Conservation (phyloP, 1,140 invertebrate genomes). For the Cherax destructor region DNA sequence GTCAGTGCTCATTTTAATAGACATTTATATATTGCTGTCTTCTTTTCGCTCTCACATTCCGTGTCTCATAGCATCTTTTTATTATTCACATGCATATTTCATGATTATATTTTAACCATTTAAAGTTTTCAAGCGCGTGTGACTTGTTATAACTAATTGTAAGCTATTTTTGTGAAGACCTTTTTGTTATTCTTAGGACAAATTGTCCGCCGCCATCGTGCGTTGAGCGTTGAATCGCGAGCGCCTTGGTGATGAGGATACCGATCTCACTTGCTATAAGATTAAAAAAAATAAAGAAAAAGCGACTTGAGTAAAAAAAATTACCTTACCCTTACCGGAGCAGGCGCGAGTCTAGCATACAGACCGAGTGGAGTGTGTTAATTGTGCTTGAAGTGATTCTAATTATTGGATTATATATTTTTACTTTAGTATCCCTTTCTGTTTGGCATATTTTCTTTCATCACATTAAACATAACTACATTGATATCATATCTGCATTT, state of each 20-base stretch:
- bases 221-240: conserved; percentile 49
- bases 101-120: background rate
- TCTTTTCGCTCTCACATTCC: background rate
- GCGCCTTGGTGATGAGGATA: conserved; percentile 57
- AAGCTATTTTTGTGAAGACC: too few relatives aligned
- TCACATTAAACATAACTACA: background rate
- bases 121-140: background rate
- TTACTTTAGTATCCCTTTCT: background rate
- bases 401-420: background rate
- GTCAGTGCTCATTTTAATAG: background rate
- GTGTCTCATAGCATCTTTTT: background rate
- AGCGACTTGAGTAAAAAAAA: background rate
- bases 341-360: conserved; percentile 34
- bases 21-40: background rate
- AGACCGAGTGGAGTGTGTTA: background rate
- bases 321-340: conserved; percentile 19
- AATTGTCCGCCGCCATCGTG: conserved; percentile 48
- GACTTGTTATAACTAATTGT: background rate
- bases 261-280: conserved; percentile 13
- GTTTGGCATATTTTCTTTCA: background rate
- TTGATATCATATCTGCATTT: background rate
- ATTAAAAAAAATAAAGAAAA: conserved; percentile 21
- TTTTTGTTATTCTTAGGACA: background rate
- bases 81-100: background rate
- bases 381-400: too few relatives aligned